Conservation (phyloP, 1,140 invertebrate genomes). For the Aphidius gifuensis region DNA sequence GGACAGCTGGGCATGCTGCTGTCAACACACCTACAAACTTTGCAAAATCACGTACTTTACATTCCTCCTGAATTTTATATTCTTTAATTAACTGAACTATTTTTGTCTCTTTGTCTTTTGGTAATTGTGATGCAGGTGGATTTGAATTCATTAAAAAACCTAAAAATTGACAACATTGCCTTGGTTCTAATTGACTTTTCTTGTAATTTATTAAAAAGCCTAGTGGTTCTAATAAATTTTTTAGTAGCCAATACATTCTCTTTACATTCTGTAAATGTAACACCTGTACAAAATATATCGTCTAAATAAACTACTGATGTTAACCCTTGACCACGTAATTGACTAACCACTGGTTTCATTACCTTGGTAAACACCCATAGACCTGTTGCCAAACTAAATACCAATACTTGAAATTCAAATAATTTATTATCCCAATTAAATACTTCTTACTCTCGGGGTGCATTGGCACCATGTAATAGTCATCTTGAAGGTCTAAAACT, state of each 20-base stretch:
- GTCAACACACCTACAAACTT: neutral
- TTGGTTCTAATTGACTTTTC: neutral
- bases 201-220: constrained; percentile 13
- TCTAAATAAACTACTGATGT: neutral
- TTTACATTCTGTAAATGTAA: neutral
- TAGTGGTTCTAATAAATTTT: neutral
- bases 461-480: constrained; percentile 31
- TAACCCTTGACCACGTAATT: neutral
- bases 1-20: neutral
- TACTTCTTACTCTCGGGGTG: constrained; percentile 23
- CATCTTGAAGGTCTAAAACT: constrained; percentile 36
- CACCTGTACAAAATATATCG: neutral
- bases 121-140: neutral
- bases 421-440: constrained; percentile 13
- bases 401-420: neutral
- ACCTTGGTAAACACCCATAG: neutral
- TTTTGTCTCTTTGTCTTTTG: constrained; percentile 3
- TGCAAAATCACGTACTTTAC: constrained; percentile 2
- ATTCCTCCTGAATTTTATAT: neutral
- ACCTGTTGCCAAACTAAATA: neutral
- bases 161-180: constrained; percentile 2
- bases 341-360: neutral
- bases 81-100: constrained; percentile 2
- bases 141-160: constrained; percentile 14
- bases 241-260: neutral